phyloP scores from a whole-genome alignment of 1,140 invertebrate genomes.

The Nasonia giraulti region DNA sequence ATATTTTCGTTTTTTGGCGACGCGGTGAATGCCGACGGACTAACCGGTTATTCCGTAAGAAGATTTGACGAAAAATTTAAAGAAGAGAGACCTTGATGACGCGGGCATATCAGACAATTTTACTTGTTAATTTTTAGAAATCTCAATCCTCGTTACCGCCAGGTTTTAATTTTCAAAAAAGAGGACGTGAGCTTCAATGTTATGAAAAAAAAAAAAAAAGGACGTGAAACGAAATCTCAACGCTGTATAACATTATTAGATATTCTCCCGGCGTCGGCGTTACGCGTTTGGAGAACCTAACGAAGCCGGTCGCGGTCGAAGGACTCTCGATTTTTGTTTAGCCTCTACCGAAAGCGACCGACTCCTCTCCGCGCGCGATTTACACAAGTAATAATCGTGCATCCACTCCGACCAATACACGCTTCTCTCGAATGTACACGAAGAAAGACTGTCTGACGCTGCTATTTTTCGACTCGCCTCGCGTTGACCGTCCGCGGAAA shows the following conservation, averaged over 20 bases:
- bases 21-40: not conserved
- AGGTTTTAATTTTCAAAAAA: too few species aligned
- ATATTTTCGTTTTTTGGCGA: not conserved
- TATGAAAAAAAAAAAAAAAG: too few species aligned
- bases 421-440: too few species aligned
- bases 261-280: too few species aligned
- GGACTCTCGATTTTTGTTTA: not conserved
- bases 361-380: too few species aligned
- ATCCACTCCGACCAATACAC: too few species aligned
- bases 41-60: not conserved
- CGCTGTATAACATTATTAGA: too few species aligned
- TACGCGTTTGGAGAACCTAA: not conserved
- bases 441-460: not conserved
- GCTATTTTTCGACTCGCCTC: not conserved
- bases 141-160: too few species aligned
- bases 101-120: not conserved
- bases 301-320: not conserved
- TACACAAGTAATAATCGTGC: too few species aligned
- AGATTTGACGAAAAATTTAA: slow-evolving; percentile 4
- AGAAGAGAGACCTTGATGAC: not conserved
- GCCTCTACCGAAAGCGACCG: not conserved
- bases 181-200: too few species aligned
- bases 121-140: not conserved
- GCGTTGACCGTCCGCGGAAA: not conserved
- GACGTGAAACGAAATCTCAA: not conserved